Conservation (phyloP, 1,140 invertebrate species). For the Cydia splendana region DNA sequence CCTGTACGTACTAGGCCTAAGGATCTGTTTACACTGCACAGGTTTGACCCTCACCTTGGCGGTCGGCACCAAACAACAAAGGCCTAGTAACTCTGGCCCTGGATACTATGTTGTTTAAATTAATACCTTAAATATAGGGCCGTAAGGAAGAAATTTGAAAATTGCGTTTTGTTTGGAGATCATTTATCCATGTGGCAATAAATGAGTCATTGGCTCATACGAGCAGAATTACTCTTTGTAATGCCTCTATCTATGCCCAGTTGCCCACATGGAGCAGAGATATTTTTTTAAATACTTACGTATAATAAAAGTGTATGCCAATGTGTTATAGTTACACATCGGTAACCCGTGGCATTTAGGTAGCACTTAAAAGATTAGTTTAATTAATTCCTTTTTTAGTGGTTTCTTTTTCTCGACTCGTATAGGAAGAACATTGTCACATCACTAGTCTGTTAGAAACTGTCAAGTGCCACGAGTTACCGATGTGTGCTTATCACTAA, state of each 20-base stretch:
- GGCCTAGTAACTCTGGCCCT: not conserved
- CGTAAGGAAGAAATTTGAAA: slow-evolving; percentile 9
- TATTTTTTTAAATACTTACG: not conserved
- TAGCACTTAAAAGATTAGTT: too few relatives aligned
- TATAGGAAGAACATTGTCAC: too few relatives aligned
- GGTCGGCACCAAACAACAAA: slow-evolving; percentile 20
- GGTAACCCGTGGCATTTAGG: too few relatives aligned
- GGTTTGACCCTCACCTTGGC: slow-evolving; percentile 24
- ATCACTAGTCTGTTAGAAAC: too few relatives aligned
- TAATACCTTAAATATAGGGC: not conserved
- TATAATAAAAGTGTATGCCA: too few relatives aligned
- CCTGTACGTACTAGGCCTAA: not conserved
- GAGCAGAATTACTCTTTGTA: not conserved
- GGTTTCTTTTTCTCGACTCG: too few relatives aligned
- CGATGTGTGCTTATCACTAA: too few relatives aligned
- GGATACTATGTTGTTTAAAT: not conserved
- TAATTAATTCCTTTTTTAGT: too few relatives aligned
- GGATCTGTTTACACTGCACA: not conserved
- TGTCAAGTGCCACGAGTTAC: too few relatives aligned
- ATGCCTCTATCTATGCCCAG: not conserved
- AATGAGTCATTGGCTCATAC: not conserved
- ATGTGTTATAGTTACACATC: too few relatives aligned
- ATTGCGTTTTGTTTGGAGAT: slow-evolving; percentile 16
- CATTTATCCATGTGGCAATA: slow-evolving; percentile 19
- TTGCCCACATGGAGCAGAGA: not conserved